Evolutionary conservation across 2,888 invertebrate genomes (phyloP).

Genomic region (Brachypterus glaber): DNA sequence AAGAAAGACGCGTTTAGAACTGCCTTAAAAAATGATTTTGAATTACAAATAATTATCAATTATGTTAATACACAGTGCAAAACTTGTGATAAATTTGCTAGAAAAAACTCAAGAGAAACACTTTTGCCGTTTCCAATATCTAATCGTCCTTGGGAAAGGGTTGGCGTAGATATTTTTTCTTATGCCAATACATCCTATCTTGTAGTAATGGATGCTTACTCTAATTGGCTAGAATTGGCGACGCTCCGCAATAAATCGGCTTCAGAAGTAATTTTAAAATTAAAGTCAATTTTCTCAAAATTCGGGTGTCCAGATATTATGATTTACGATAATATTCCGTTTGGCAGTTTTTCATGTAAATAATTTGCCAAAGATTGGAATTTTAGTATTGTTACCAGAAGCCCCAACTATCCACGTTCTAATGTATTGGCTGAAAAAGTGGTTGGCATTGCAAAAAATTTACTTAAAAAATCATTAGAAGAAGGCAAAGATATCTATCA

Average conservation of each 20-base stretch:
- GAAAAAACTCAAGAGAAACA: conserved; percentile 9
- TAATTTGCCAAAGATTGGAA: conserved; percentile 15
- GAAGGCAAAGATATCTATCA: conserved; percentile 11
- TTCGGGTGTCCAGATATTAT: conserved; percentile 8
- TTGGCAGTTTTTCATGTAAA: conserved; percentile 10
- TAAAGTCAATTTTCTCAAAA: too few species aligned
- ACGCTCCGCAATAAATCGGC: too few species aligned
- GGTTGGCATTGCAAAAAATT: conserved; percentile 9
- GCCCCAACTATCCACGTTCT: conserved; percentile 13
- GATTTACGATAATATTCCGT: conserved; percentile 14
- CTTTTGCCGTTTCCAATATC: conserved; percentile 6
- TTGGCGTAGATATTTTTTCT: conserved; percentile 13
- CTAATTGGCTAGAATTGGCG: conserved; percentile 22
- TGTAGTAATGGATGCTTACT: conserved; percentile 22
- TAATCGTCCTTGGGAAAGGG: conserved; percentile 13
- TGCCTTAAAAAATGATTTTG: conserved; percentile 14
- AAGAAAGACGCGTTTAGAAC: conserved; percentile 15
- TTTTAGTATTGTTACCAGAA: conserved; percentile 11
- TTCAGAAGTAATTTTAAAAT: conserved; percentile 8
- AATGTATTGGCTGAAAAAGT: conserved; percentile 16
- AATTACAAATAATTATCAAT: conserved; percentile 13
- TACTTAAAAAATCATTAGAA: conserved; percentile 10
- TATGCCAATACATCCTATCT: conserved; percentile 15
- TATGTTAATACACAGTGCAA: conserved; percentile 11
- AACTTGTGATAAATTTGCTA: conserved; percentile 11